A percentile compares a stretch with the other conserved stretches of the same genome.
phyloP scores from a whole-genome alignment of 37 sponge, comb jelly and placozoan genomes.

The Cliona cf. orientalis region DNA sequence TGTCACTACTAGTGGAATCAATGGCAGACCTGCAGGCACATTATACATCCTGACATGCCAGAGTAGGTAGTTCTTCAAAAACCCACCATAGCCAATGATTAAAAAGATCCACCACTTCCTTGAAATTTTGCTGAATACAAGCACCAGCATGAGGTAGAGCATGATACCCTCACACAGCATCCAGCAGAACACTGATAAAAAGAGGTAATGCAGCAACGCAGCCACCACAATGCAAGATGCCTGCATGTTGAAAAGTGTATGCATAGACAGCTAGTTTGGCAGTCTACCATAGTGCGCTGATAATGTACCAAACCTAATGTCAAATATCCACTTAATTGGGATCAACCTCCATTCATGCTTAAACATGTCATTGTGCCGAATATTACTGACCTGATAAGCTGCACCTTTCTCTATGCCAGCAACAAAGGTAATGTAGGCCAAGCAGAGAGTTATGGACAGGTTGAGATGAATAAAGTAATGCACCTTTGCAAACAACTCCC shows the following conservation, averaged over 20 bases:
- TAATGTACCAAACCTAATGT: too few species aligned
- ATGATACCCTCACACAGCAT: constrained; percentile 81
- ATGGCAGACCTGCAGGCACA: constrained; percentile 30
- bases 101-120: constrained; percentile 52
- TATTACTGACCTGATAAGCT: too few species aligned
- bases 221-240: constrained; percentile 37
- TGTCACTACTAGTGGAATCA: constrained; percentile 44
- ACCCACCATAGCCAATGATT: constrained; percentile 53
- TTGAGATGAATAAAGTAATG: constrained; percentile 73
- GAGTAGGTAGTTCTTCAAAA: too few species aligned
- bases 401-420: constrained; percentile 43
- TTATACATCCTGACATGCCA: too few species aligned
- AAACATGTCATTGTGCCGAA: too few species aligned
- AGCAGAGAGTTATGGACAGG: constrained; percentile 47
- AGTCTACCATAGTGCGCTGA: too few species aligned
- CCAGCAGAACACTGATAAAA: constrained; percentile 73
- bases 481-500: constrained; percentile 37
- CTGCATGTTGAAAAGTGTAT: neutral
- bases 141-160: constrained; percentile 62
- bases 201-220: constrained; percentile 51
- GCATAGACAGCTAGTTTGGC: too few species aligned
- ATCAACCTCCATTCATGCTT: too few species aligned
- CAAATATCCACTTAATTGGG: too few species aligned
- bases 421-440: constrained; percentile 47
- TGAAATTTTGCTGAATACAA: constrained; percentile 41